These are phyloP conservation scores for Trichosurus vulpecula DNA, from an alignment of 2,797 vertebrate genomes.

Conservation along the genomic window DNA sequence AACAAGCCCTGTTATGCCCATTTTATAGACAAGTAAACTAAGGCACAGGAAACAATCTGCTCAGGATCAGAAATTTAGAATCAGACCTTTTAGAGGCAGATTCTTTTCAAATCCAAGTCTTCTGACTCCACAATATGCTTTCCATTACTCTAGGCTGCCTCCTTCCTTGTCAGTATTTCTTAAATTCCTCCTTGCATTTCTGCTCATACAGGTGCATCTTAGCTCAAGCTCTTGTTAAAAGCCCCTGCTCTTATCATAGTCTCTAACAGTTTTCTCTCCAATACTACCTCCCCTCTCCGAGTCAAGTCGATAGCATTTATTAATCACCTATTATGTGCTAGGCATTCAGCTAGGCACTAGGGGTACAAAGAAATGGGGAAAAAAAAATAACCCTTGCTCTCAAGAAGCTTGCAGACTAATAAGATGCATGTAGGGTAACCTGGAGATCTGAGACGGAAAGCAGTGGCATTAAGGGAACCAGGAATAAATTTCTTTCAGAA, in stretches of 20 bases:
- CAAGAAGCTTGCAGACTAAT: background rate
- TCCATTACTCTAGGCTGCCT: background rate
- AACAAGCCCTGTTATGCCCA: background rate
- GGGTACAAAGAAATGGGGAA: too few relatives aligned
- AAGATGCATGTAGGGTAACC: background rate
- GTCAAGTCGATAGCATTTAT: background rate
- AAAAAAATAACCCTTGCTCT: background rate
- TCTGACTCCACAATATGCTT: background rate
- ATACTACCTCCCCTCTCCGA: background rate
- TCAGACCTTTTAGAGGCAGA: background rate
- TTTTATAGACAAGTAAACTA: background rate
- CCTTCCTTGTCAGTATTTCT: too few relatives aligned
- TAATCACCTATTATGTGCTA: background rate
- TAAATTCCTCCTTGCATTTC: background rate
- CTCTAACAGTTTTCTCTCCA: background rate
- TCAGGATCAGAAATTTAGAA: background rate
- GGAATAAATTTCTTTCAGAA: too few relatives aligned
- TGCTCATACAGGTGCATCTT: background rate
- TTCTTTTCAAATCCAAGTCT: background rate
- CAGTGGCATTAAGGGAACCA: background rate
- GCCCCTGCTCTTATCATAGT: background rate
- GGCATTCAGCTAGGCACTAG: too few relatives aligned
- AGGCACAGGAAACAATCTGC: background rate
- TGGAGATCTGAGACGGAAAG: background rate
- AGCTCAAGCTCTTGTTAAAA: background rate